Base-by-base conservation (phyloP, 2,113 vertebrate species). In the Larimichthys crocea region DNA sequence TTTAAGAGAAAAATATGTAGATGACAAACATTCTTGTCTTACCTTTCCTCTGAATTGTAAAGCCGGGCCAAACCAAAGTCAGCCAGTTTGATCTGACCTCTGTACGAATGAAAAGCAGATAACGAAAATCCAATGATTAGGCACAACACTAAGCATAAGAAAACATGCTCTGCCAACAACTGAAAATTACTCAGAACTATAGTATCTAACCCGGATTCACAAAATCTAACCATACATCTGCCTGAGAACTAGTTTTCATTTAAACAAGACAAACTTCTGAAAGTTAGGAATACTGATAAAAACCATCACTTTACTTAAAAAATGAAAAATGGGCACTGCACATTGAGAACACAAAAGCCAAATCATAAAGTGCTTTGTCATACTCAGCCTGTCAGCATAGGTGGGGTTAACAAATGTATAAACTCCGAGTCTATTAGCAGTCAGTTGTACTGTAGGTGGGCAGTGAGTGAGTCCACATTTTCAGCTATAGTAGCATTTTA, bases 11-110 rank as follows among this genome's bases (percentile, higher is more conserved):
- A 76, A 63, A 40, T 48, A 53, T n/a, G 10, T 29, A 44, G 12
- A 61, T 44, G 24, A 50, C 2, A 42, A 62, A 69, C n/a, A 29
- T 0, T 11, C 1, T 26, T 3, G 3, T 69, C 95, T 96, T 91
- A 99, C 98, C 98, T 99, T 94, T 99, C 98, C 88, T 99, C 98
- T 0, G 98, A 99, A 90, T 96, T 99, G 94, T 99, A 99, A 80
- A 99, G 97, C 46, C 98, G 97, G 81, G 98, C 98, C 70, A 99
- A 95, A 90, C 98, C 98, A 88, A 99, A 99, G 93, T 99, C 97
- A 70, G 98, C 98, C 75, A 99, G 94, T 88, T 99, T 99, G 92
- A 99, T 99, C 91, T 98, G 97, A 68, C 98, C 98, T 91, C 97
- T 99, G 91, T 29, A 93, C 90, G 81, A 89, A 66, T 84, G 90